Conservation (phyloP, 2,797 vertebrate genomes). For the Notolepis coatsorum region DNA sequence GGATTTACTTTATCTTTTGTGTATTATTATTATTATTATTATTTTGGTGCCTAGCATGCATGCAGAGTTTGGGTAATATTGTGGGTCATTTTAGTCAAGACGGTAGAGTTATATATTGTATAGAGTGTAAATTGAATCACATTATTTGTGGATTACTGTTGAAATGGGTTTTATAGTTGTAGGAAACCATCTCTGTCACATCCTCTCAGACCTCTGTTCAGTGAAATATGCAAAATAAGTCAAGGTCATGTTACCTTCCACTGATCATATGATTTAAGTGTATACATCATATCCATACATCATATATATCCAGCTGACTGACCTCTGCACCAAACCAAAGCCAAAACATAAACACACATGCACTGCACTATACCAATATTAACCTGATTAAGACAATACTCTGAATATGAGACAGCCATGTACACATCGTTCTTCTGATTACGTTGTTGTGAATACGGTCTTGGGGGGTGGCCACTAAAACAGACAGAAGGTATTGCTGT, state of each 20-base stretch:
- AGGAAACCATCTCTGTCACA: background rate
- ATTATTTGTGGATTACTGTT: slow-evolving; percentile 7
- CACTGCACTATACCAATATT: no score
- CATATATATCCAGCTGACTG: no score
- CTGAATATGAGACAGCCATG: no score
- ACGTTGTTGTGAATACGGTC: no score
- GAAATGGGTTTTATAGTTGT: slow-evolving; percentile 16
- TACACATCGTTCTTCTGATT: no score
- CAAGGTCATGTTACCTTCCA: slow-evolving; percentile 9
- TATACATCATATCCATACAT: no score
- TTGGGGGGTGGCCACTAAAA: no score
- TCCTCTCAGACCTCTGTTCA: background rate
- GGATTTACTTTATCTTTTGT: slow-evolving; percentile 45
- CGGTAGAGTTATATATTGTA: slow-evolving; percentile 6
- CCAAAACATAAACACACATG: no score
- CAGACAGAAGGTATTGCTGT: no score
- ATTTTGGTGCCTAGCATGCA: slow-evolving; percentile 82
- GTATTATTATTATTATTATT: slow-evolving; percentile 72
- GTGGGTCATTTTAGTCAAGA: slow-evolving; percentile 1
- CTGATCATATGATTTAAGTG: background rate
- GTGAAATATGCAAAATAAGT: background rate
- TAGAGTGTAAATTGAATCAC: slow-evolving; percentile 1
- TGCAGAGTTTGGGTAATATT: slow-evolving; percentile 64
- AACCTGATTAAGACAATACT: no score
- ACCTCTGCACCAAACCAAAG: no score